A percentile compares a stretch with the other conserved stretches of the same genome.
Evolutionary conservation across 2,113 vertebrate genomes (phyloP).

Genomic region (Apodemus speciosus): DNA sequence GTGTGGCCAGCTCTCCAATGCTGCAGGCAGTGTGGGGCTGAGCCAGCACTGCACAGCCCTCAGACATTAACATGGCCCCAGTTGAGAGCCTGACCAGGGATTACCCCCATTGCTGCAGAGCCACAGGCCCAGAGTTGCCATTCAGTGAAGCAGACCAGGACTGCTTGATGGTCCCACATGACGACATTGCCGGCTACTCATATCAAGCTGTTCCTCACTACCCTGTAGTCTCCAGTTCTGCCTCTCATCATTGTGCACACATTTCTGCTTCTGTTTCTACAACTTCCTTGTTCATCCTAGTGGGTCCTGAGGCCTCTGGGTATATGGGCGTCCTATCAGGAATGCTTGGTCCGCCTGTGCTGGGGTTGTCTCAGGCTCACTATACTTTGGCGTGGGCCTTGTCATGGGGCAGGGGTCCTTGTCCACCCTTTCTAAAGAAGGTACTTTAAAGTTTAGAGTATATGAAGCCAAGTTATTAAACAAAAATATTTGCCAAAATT

Average conservation of each 20-base stretch:
- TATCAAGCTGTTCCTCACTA: not conserved
- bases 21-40: not conserved
- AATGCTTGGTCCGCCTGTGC: not conserved
- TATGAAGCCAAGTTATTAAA: not conserved
- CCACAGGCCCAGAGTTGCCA: not conserved
- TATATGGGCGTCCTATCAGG: not conserved
- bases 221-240: not conserved
- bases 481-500: slow-evolving; percentile 2
- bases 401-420: not conserved
- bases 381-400: not conserved
- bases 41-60: too few species aligned
- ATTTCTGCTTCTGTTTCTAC: not conserved
- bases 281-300: not conserved
- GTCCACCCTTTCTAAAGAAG: slow-evolving; percentile 1
- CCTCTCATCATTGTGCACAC: not conserved
- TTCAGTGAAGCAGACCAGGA: not conserved
- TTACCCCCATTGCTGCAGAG: not conserved
- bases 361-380: not conserved
- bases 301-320: not conserved
- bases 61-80: not conserved
- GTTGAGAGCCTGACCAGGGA: not conserved
- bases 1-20: not conserved
- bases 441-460: not conserved
- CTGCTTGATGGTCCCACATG: too few species aligned
- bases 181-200: not conserved